These are phyloP conservation scores for Nestor notabilis DNA, from an alignment of 2,113 vertebrate genomes.

Conservation along the genomic window DNA sequence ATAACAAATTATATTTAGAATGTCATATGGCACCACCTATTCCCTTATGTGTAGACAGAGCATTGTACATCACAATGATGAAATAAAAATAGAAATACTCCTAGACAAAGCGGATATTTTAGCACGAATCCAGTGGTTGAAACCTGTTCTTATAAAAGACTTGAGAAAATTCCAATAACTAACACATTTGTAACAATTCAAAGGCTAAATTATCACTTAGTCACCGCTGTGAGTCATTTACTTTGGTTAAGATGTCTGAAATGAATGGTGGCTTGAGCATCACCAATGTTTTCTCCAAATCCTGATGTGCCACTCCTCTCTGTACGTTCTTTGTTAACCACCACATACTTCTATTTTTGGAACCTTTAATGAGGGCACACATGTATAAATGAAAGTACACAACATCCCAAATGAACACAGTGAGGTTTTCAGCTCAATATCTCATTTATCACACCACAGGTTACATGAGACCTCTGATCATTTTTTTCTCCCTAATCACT, in stretches of 20 bases:
- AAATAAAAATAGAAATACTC: neutral
- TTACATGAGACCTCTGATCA: neutral
- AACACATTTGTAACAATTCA: neutral
- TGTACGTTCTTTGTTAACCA: neutral
- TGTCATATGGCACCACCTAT: neutral
- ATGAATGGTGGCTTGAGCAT: neutral
- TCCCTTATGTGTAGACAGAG: neutral
- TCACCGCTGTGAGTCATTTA: neutral
- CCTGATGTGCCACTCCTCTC: neutral
- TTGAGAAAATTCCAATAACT: neutral
- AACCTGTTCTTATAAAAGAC: neutral
- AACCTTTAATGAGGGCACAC: constrained; percentile 5
- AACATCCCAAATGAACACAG: neutral
- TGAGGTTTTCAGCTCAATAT: neutral
- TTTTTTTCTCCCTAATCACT: neutral
- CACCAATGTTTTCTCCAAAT: neutral
- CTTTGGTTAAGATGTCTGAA: neutral
- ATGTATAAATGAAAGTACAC: neutral
- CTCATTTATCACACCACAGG: neutral
- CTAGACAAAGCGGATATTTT: neutral
- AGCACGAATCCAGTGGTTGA: neutral
- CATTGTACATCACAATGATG: neutral
- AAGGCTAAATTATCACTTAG: neutral
- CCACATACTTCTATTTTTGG: neutral
- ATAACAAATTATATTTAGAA: neutral